phyloP scores from a whole-genome alignment of 2,113 vertebrate genomes.

The Megaceryle torquata region DNA sequence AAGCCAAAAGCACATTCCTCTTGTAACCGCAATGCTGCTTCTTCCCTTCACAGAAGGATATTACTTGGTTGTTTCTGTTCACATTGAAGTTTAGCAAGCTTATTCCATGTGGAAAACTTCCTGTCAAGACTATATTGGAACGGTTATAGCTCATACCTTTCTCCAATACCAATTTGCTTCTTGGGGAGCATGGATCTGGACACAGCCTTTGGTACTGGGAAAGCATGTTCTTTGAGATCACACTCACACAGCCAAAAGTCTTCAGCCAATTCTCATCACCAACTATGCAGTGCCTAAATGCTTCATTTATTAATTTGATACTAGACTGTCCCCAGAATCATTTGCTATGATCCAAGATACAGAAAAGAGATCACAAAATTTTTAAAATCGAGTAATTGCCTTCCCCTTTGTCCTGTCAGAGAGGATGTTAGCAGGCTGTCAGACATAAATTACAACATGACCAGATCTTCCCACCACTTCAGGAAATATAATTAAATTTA shows the following conservation, averaged over 20 bases:
- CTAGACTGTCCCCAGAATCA: background rate
- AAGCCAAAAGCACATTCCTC: background rate
- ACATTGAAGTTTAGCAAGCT: background rate
- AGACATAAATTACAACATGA: background rate
- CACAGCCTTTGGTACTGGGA: background rate
- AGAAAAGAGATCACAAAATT: background rate
- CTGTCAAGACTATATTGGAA: background rate
- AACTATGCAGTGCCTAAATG: background rate
- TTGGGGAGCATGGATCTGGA: background rate
- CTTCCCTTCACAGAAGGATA: background rate
- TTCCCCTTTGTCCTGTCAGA: background rate
- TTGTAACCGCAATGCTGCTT: background rate
- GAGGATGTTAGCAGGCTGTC: background rate
- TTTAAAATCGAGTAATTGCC: background rate
- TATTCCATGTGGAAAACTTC: background rate
- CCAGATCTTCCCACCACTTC: background rate
- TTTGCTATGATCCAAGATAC: background rate
- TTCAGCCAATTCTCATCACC: background rate
- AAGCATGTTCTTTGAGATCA: background rate
- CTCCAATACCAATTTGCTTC: background rate
- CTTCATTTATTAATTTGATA: background rate
- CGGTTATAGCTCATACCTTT: background rate
- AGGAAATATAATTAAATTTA: background rate
- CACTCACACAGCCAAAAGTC: fast-evolving
- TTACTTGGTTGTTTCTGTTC: background rate